Evolutionary conservation across 2,113 vertebrate species (phyloP), one percentile per base, ranked within the genome.

Genomic region (Polyodon spathula): DNA sequence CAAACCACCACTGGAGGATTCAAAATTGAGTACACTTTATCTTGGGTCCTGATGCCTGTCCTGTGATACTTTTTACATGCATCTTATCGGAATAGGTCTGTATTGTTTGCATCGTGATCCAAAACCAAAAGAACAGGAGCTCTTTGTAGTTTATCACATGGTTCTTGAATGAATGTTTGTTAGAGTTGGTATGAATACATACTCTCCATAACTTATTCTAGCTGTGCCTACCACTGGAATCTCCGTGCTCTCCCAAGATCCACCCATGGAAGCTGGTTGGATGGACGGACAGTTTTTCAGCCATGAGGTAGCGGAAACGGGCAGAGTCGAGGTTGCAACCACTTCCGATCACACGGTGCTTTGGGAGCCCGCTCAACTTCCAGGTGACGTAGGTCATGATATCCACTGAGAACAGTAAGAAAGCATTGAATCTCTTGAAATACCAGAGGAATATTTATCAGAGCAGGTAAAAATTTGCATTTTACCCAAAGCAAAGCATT

Each of bases 321-420:
- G 96, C 96, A 0, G 96, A 92, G 73, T 98, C 96, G 66, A 99
- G 87, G 77, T 99, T 99, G 78, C 93, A 97, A 37, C 96, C 96
- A 4, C 96, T 98, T 69, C 96, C 96, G 8, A 99, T 93, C 70
- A 99, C 90, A 1, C 93, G 91, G 76, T 95, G 81, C 63, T 95
- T 94, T 16, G 96, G 96, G 64, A 99, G 76, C 5, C 96, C 94
- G n/a, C 96, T 99, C 61, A 99, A 85, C 68, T 98, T 99, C 96
- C 96, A 99, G 44, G 95, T 96, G 48, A 99, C 91, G 0, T 97
- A 98, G 7, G 94, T 97, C 67, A 99, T 73, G 70, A 99, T 88
- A 41, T 99, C 96, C 73, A 99, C 96, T 99, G 72, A 59, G 16
- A 6, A 55, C 53, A 59, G 53, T 2, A 55, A n/a, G 27, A 12